Evolutionary conservation across 2,888 invertebrate genomes (phyloP).

Genomic region (Aphidius colemani): DNA sequence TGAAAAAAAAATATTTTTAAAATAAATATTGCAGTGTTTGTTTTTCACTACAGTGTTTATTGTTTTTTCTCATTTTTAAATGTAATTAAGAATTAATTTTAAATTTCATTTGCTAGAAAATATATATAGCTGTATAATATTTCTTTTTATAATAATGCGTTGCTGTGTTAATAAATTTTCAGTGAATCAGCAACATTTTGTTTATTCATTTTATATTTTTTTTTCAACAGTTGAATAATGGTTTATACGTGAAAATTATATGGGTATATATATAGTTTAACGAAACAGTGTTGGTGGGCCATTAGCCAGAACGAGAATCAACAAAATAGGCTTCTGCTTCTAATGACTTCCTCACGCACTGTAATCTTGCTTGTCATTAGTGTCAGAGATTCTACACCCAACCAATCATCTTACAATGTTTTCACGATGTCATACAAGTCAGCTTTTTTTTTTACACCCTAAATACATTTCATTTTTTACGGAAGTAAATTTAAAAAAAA

Average conservation of each 20-base stretch:
- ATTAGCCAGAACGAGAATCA: conserved; percentile 28
- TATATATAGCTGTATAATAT: too few relatives aligned
- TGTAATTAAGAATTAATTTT: too few relatives aligned
- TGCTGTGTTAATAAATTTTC: too few relatives aligned
- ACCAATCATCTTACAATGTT: conserved; percentile 27
- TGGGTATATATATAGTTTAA: neutral
- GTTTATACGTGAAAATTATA: conserved; percentile 13
- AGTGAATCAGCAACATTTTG: conserved; percentile 20
- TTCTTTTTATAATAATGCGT: too few relatives aligned
- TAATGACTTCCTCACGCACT: conserved; percentile 38
- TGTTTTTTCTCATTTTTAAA: too few relatives aligned
- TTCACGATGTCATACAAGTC: conserved; percentile 19
- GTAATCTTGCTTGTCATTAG: conserved; percentile 40
- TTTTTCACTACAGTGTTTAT: too few relatives aligned
- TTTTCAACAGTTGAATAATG: neutral
- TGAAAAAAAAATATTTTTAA: too few relatives aligned
- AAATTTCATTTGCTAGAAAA: too few relatives aligned
- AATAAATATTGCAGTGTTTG: too few relatives aligned
- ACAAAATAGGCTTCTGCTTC: conserved; percentile 22
- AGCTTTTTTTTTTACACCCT: conserved; percentile 13
- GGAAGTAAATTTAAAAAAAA: neutral
- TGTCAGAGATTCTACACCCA: conserved; percentile 18
- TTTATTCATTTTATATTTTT: too few relatives aligned
- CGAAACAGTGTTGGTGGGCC: conserved; percentile 26
- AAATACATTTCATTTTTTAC: neutral